Evolutionary conservation across 2,113 vertebrate genomes (phyloP).

Genomic region (Neolamprologus brichardi): DNA sequence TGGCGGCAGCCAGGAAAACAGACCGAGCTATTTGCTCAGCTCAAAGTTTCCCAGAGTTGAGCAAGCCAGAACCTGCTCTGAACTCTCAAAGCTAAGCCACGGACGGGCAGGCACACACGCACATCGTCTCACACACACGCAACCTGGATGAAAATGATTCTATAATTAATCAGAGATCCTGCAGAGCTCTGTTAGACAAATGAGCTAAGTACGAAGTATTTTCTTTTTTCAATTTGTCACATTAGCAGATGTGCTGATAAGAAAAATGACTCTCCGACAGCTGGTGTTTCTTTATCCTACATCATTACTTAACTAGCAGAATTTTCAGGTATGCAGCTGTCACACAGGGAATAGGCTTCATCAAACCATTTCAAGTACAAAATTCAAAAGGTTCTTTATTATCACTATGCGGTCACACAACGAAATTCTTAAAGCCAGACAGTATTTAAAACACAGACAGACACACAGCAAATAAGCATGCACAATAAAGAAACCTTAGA

Average conservation of each 20-base stretch:
- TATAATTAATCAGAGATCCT: conserved; percentile 16
- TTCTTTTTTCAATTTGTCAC: not conserved
- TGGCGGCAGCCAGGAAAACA: conserved; percentile 59
- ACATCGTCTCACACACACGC: conserved; percentile 23
- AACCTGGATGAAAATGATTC: conserved; percentile 30
- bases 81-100: conserved; percentile 45
- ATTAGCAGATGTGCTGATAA: not conserved
- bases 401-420: not conserved
- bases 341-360: not conserved
- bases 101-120: conserved; percentile 37
- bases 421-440: not conserved
- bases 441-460: not conserved
- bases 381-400: not conserved
- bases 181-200: not conserved
- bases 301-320: not conserved
- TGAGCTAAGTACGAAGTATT: not conserved
- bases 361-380: not conserved
- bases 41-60: conserved; percentile 71
- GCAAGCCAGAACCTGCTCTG: conserved; percentile 73
- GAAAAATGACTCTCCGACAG: not conserved
- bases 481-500: not conserved
- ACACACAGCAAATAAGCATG: not conserved
- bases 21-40: conserved; percentile 71
- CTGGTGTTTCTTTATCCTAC: not conserved
- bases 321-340: not conserved